Percentiles rank a stretch among this genome's conserved stretches.
phyloP scores from a whole-genome alignment of 1,140 invertebrate genomes.

The Caligus rogercresseyi region DNA sequence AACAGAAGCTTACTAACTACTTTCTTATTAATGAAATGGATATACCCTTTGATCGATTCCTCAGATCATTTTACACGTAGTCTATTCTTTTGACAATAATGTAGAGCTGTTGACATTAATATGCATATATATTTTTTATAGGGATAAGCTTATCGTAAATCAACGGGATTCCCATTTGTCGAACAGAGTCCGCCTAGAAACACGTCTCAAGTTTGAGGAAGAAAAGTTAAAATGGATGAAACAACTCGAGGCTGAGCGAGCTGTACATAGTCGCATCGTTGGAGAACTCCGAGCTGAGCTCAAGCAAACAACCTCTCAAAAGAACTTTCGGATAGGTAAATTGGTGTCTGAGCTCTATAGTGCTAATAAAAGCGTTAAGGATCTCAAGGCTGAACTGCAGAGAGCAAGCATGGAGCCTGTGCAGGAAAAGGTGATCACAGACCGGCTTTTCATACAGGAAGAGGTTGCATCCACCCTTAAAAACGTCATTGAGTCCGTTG shows the following conservation, averaged over 20 bases:
- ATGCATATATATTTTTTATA: not conserved
- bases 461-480: not conserved
- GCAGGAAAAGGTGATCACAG: not conserved
- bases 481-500: not conserved
- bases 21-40: not conserved
- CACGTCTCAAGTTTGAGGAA: not conserved
- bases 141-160: not conserved
- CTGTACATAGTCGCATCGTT: not conserved
- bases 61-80: not conserved
- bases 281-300: not conserved
- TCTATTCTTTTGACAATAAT: not conserved
- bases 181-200: not conserved
- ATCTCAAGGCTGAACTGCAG: not conserved
- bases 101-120: not conserved
- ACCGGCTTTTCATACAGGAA: not conserved
- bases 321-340: not conserved
- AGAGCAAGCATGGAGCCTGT: not conserved
- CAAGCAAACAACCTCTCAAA: not conserved
- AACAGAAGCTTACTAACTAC: too few species aligned
- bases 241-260: not conserved
- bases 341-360: not conserved
- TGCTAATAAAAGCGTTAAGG: not conserved
- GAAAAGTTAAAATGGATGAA: not conserved
- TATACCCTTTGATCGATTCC: not conserved
- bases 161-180: not conserved